Evolutionary conservation across 2,888 invertebrate species (phyloP), one percentile per base, ranked within the genome.

Genomic region (Drosophila buzzatii): DNA sequence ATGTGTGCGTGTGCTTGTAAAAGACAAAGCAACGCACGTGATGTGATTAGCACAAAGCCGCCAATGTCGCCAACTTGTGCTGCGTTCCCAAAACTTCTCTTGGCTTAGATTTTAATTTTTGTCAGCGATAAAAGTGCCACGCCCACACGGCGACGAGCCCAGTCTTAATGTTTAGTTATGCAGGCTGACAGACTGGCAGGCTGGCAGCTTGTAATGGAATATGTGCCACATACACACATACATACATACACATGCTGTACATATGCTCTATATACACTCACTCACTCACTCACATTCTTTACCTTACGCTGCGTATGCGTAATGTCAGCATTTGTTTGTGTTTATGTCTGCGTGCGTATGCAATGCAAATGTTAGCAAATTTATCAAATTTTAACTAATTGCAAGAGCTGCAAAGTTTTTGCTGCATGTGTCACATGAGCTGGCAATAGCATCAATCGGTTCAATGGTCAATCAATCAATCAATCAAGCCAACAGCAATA

Each of bases 41-140:
- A 89, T 86, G 89, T 89, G 89, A 84, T 84, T 84, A 89, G 85
- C 71, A 70, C 73, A 86, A 86, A 81, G 89, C 84, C 80, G 57
- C 61, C 77, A 65, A 60, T 61, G 67, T 63, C 52, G 41, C 66
- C 60, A 58, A 62, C 61, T 53, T 62, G 53, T 56, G 64, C 1
- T 45, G 23, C 14, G 78, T 27, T 6, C 27, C 60, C 31, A 14
- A 79, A 82, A 81, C 71, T 75, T 81, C 60, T 35, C 60, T 51
- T 56, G 81, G 89, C 84, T 89, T 89, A 89, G 89, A 84, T 84
- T 84, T 89, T 84, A 86, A 89, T 84, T 84, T 84, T 86, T 76
- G 75, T 45, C 73, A 51, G 72, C 72, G 72, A 86, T 86, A 78
- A 84, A 86, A 72, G 35, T 63, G 72, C 31, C 58, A 56, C 59